Base-by-base conservation (phyloP, 2,888 invertebrate species). In the Heliothis peltigera region DNA sequence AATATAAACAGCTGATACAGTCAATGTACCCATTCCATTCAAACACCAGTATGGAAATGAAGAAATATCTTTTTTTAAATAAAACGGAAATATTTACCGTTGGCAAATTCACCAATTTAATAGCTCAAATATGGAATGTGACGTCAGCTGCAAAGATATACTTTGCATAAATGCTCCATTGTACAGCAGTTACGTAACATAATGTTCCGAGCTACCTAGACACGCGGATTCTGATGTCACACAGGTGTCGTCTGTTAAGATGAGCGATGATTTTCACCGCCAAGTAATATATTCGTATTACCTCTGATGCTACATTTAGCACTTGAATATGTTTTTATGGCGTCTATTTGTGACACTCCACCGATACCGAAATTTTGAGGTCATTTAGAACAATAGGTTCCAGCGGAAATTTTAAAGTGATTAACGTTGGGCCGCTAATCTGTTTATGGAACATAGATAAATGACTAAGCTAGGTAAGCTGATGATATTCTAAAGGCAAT, bases 1-100 rank as follows among this genome's bases (percentile, higher is more conserved):
- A 60, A 69, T 53, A 70, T 69, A 75, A 68, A 69, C 75, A 68
- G 48, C 69, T 70, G 75, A 53, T 69, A 60, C 43, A 69, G 47
- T 60, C 52, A 48, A 12, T 53, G 47, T 68, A 52, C 57, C 51
- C 52, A 69, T 68, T 60, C 17, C 25, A 59, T 67, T 53, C n/a
- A 43, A 48, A 58, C 28, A 72, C 22, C 54, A 12, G 51, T 35
- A 46, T 32, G 44, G 42, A 15, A 35, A 65, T 54, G 49, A n/a
- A 25, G 21, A 19, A n/a, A n/a, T n/a, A n/a, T n/a, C 8, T 32
- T 28, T 10, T 8, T 51, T 19, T 32, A 35, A 47, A 63, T 48
- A 44, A 62, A 51, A 71, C 15, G n/a, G 18, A 63, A 46, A 19
- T 18, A 42, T 54, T 32, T 32, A 32, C 39, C 4, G 54, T 43